Evolutionary conservation across 1,140 invertebrate genomes (phyloP).

Genomic region (Doryteuthis pealeii): DNA sequence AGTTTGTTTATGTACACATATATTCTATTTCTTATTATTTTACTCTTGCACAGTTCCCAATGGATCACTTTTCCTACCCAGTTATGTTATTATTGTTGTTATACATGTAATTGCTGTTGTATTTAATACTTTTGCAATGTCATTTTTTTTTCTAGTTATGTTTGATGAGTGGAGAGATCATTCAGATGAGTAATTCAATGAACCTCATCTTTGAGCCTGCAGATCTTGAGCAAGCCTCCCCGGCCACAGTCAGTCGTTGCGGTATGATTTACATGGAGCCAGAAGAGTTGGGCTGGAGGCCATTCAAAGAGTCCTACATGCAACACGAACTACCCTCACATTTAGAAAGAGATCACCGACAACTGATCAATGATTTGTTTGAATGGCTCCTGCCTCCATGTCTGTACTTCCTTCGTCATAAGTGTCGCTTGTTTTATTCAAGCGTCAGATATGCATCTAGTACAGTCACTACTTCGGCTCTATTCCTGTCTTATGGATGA

Average conservation of each 20-base stretch:
- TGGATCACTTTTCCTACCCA: no score
- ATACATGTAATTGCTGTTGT: no score
- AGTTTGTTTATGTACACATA: no score
- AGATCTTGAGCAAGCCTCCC: constrained; percentile 65
- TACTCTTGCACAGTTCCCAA: no score
- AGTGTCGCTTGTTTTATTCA: constrained; percentile 77
- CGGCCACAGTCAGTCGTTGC: constrained; percentile 64
- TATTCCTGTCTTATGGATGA: constrained; percentile 58
- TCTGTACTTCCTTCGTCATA: constrained; percentile 56
- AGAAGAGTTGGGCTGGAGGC: constrained; percentile 59
- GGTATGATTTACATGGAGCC: constrained; percentile 63
- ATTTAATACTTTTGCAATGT: no score
- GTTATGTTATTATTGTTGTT: no score
- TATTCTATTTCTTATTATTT: no score
- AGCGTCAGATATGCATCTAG: constrained; percentile 79
- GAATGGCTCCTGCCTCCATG: constrained; percentile 61
- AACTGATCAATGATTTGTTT: constrained; percentile 49
- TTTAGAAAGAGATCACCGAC: constrained; percentile 37
- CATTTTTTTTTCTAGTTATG: constrained; percentile 52
- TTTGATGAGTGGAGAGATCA: constrained; percentile 63
- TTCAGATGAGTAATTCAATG: constrained; percentile 62
- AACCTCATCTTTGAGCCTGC: constrained; percentile 62
- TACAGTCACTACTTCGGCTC: constrained; percentile 52
- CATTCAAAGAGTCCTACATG: constrained; percentile 59
- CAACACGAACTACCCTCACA: constrained; percentile 55